These are phyloP conservation scores for Bombus superbus DNA, from an alignment of 1,140 invertebrate genomes.

Conservation along the genomic window DNA sequence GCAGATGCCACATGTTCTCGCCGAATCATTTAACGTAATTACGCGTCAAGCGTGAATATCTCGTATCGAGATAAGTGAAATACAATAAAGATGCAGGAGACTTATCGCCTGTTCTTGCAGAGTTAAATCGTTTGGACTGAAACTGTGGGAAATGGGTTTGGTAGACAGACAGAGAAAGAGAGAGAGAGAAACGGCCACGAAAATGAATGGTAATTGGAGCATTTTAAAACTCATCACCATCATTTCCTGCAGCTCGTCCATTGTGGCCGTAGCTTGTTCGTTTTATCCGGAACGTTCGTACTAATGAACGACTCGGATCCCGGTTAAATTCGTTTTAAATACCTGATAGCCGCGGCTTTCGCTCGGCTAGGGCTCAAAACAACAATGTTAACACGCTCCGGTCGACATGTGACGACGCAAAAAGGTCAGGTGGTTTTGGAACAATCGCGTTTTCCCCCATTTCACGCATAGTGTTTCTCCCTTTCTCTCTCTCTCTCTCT, in stretches of 20 bases:
- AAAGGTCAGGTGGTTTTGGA: constrained; percentile 34
- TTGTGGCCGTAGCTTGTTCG: constrained; percentile 46
- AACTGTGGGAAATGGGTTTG: constrained; percentile 1
- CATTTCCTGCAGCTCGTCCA: constrained; percentile 51
- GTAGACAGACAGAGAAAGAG: not conserved
- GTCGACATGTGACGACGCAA: constrained; percentile 19
- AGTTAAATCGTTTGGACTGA: constrained; percentile 29
- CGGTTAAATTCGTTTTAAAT: constrained; percentile 67
- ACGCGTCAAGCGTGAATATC: no score
- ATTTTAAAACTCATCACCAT: constrained; percentile 72
- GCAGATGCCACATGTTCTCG: not conserved
- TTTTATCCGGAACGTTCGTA: constrained; percentile 45
- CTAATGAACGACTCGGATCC: constrained; percentile 49
- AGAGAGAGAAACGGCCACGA: constrained; percentile 17
- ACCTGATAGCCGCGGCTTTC: constrained; percentile 53
- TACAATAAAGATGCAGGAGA: constrained; percentile 31
- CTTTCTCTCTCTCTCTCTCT: no score
- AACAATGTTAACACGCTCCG: constrained; percentile 43
- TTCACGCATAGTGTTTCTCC: not conserved
- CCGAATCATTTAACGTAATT: not conserved
- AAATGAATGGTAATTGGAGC: constrained; percentile 63
- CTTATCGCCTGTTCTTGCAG: not conserved
- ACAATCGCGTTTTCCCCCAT: constrained; percentile 7
- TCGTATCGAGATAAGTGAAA: constrained; percentile 20
- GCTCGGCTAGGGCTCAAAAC: constrained; percentile 25